Evolutionary conservation across 1,140 invertebrate genomes (phyloP), one percentile per base, ranked within the genome.

Genomic region (Leptonema lineaticorne): DNA sequence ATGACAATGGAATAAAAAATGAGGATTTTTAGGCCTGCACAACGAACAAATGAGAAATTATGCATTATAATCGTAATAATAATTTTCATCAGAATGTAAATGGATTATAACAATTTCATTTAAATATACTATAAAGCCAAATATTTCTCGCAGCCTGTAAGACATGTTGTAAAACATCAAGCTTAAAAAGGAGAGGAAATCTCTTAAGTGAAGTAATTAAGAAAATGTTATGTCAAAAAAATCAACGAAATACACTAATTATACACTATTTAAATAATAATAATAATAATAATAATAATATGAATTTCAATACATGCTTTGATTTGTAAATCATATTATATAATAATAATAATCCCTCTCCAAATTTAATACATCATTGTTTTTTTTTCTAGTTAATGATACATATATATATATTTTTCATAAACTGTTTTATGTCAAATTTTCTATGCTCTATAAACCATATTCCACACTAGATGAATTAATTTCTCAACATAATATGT

Each of bases 101-200:
- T 72, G 46, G 62, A 69, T 67, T 69, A 67, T 67, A 72, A 67
- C 62, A 65, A 58, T 62, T 67, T 63, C 50, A 69, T 63, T 24
- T 53, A 63, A 72, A 67, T 66, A 66, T 69, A 46, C 71, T 72
- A 72, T 56, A 30, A 72, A 72, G 71, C 71, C 67, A 58, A 72
- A 69, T 63, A 63, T 69, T 50, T 66, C 53, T 46, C 67, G 68
- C 67, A 48, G 67, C 60, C 63, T 46, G 65, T 59, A 63, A 63
- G 45, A 67, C 59, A 67, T 63, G 64, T 64, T 67, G 24, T 62
- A 37, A 63, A 71, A 71, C 60, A 67, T 50, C 58, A 63, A 58
- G 28, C 20, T 29, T 58, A 26, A 59, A 58, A 57, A 50, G 53
- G 53, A 59, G 56, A 59, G 50, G 50, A 37, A 46, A 67, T 22